Conservation (phyloP, 2,113 vertebrate genomes). For the Chionis minor region DNA sequence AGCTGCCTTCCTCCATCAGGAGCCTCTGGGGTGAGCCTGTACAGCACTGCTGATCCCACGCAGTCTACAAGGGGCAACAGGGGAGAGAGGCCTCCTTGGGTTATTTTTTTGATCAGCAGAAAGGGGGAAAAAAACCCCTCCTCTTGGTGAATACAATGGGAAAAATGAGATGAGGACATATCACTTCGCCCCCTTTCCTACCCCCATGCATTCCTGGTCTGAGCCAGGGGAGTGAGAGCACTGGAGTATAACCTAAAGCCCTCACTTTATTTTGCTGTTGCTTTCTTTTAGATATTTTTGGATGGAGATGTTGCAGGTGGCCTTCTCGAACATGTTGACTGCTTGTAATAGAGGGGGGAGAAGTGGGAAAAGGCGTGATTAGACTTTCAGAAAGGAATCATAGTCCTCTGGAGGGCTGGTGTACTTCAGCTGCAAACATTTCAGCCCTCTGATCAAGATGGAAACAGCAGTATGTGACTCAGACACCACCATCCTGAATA, state of each 20-base stretch:
- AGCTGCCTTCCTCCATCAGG: background rate
- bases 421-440: background rate
- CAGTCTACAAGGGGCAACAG: background rate
- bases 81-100: background rate
- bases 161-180: background rate
- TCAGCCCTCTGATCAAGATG: background rate
- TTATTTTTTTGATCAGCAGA: background rate
- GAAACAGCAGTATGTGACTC: background rate
- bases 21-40: background rate
- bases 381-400: background rate
- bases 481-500: background rate
- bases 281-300: background rate
- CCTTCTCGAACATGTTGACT: background rate
- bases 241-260: background rate
- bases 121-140: background rate
- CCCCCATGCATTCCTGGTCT: background rate
- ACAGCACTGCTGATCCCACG: background rate
- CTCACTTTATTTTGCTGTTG: background rate
- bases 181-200: background rate
- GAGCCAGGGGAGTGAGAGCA: background rate
- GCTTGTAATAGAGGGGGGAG: rapidly evolving
- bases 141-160: background rate
- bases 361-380: background rate
- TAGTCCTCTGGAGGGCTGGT: background rate
- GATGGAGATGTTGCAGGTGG: background rate